Conservation (phyloP, 2,797 vertebrate genomes). For the Phataginus tricuspis region DNA sequence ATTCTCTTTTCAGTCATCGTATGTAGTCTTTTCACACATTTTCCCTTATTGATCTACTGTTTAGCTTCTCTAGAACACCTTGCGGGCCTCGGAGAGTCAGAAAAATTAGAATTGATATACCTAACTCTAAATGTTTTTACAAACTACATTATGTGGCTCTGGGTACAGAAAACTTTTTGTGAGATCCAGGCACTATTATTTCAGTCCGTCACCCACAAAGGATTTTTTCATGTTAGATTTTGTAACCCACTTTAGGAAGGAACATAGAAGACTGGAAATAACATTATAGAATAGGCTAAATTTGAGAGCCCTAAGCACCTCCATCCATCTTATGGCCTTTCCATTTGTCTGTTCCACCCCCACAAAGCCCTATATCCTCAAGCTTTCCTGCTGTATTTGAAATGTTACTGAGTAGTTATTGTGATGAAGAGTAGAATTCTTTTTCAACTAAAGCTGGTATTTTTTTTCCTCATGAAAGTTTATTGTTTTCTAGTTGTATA, state of each 20-base stretch:
- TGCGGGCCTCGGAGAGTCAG: neutral
- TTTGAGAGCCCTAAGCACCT: neutral
- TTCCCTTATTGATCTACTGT: neutral
- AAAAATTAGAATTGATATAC: neutral
- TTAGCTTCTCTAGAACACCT: neutral
- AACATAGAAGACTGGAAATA: neutral
- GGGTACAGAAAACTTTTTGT: neutral
- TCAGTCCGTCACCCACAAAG: neutral
- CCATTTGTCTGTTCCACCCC: neutral
- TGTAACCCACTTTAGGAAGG: neutral
- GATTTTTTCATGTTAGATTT: neutral
- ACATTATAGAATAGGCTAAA: neutral
- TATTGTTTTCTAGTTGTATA: neutral
- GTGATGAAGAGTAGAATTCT: neutral
- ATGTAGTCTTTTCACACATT: neutral
- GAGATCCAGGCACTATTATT: neutral
- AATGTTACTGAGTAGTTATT: neutral
- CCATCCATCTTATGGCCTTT: neutral
- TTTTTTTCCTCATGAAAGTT: neutral
- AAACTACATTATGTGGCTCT: conserved; percentile 29
- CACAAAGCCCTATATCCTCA: neutral
- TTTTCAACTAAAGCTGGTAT: neutral
- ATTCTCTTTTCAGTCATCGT: neutral
- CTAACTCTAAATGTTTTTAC: neutral
- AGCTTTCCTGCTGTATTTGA: neutral